Conservation (phyloP, 2,888 invertebrate species). For the Morpho deidamia region DNA sequence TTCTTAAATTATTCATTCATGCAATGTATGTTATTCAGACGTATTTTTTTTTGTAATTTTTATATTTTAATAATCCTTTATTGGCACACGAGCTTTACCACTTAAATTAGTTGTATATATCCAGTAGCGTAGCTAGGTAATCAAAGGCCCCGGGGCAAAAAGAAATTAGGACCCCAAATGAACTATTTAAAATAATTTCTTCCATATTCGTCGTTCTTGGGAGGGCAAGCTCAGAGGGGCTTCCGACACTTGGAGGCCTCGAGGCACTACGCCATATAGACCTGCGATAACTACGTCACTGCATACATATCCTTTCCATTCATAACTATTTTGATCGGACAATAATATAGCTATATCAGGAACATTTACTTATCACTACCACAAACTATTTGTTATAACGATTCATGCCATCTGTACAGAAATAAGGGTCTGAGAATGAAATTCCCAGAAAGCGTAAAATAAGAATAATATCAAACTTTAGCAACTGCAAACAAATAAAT, state of each 20-base stretch:
- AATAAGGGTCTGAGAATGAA: not conserved
- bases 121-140: too few relatives aligned
- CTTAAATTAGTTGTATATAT: constrained; percentile 17
- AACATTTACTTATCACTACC: constrained; percentile 49
- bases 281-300: too few relatives aligned
- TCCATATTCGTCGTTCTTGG: too few relatives aligned
- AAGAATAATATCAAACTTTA: too few relatives aligned
- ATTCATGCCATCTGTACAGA: constrained; percentile 29
- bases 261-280: too few relatives aligned
- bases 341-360: constrained; percentile 42
- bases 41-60: not conserved
- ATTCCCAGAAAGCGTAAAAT: too few relatives aligned
- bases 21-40: not conserved
- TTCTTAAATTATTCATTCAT: not conserved
- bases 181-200: too few relatives aligned
- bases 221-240: too few relatives aligned
- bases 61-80: constrained; percentile 6
- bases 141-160: too few relatives aligned
- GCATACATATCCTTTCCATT: constrained; percentile 28
- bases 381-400: constrained; percentile 38
- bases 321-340: constrained; percentile 50
- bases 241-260: too few relatives aligned
- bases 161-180: too few relatives aligned
- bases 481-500: too few relatives aligned
- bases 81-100: constrained; percentile 22